Conservation (phyloP, 2,888 invertebrate genomes). For the Lissonota sp. region DNA sequence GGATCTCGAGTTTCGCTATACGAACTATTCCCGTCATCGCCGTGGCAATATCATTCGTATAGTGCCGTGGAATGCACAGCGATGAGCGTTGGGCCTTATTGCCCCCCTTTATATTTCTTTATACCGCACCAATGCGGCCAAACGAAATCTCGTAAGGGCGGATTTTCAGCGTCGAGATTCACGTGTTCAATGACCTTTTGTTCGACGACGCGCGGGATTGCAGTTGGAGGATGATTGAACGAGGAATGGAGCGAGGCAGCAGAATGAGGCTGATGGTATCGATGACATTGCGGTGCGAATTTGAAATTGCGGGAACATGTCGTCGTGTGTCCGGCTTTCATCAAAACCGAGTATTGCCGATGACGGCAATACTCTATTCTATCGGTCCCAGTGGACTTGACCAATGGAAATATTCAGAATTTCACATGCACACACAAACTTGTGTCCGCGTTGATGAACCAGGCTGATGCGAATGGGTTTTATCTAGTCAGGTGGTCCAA, state of each 20-base stretch:
- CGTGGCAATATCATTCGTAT: neutral
- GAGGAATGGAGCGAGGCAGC: constrained; percentile 2
- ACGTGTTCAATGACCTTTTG: constrained; percentile 8
- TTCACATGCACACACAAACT: neutral
- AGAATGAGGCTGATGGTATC: constrained; percentile 27
- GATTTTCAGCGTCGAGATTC: neutral
- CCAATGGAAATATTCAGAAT: constrained; percentile 27
- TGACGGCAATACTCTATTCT: too few species aligned
- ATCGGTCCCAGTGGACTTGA: constrained; percentile 51
- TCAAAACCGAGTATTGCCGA: constrained; percentile 50
- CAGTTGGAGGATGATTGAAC: constrained; percentile 9
- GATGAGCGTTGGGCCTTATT: too few species aligned
- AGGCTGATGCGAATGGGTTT: too few species aligned
- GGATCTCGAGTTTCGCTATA: constrained; percentile 57
- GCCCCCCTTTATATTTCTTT: too few species aligned
- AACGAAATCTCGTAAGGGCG: too few species aligned
- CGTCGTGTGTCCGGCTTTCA: constrained; percentile 28
- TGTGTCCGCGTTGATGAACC: neutral
- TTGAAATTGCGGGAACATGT: constrained; percentile 58
- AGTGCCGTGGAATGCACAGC: too few species aligned
- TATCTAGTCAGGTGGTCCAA: too few species aligned
- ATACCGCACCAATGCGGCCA: too few species aligned
- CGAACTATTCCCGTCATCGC: constrained; percentile 41
- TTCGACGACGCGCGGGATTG: neutral
- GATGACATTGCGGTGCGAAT: constrained; percentile 51